Conservation (phyloP, 2,113 vertebrate genomes). For the Todiramphus chloris region DNA sequence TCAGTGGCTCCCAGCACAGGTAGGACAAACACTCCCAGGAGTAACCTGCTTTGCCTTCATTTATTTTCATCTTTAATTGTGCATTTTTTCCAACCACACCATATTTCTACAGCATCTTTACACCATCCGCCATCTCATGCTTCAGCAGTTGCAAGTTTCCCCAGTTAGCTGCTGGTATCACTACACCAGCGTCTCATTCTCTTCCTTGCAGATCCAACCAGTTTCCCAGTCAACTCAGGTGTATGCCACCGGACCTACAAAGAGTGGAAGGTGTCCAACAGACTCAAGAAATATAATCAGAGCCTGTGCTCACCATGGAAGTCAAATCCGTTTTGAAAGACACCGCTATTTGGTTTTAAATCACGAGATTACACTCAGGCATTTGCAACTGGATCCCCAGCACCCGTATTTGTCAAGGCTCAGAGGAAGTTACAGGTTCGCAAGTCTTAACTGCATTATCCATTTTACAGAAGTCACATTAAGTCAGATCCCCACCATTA, state of each 20-base stretch:
- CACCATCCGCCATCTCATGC: background rate
- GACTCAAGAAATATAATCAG: background rate
- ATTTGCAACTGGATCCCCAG: slow-evolving; percentile 48
- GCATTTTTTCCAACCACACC: slow-evolving; percentile 18
- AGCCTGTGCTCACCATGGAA: background rate
- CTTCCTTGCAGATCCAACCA: background rate
- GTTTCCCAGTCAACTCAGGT: background rate
- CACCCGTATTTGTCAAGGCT: slow-evolving; percentile 23
- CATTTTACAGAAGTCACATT: slow-evolving; percentile 22
- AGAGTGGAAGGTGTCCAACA: background rate
- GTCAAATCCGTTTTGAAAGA: background rate
- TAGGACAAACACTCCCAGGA: background rate
- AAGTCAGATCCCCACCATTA: background rate
- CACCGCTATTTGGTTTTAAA: slow-evolving; percentile 1
- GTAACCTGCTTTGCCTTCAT: slow-evolving; percentile 27
- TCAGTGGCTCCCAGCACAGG: background rate
- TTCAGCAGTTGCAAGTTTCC: background rate
- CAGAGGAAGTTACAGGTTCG: slow-evolving; percentile 47
- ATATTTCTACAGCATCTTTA: slow-evolving; percentile 10
- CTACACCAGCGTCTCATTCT: rapidly evolving
- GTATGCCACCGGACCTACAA: background rate
- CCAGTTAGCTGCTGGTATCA: background rate
- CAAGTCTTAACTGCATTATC: background rate
- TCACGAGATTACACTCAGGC: background rate
- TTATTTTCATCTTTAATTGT: slow-evolving; percentile 46